A percentile compares a stretch with the other conserved stretches of the same genome.
phyloP scores from a whole-genome alignment of 2,888 invertebrate genomes.

The Tetranychus truncatus region DNA sequence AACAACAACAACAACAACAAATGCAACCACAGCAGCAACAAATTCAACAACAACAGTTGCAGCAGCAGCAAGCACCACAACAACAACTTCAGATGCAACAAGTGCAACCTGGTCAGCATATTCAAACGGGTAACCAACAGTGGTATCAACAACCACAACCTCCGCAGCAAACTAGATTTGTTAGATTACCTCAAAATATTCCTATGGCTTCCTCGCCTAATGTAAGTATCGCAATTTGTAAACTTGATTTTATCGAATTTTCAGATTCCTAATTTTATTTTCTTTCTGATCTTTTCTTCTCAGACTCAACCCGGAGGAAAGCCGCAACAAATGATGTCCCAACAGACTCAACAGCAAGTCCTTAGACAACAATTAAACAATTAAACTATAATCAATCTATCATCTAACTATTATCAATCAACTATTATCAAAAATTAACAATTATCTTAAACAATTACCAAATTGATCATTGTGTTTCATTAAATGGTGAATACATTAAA shows the following conservation, averaged over 20 bases:
- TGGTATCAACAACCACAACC: neutral
- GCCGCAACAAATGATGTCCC: neutral
- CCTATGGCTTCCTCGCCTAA: no score
- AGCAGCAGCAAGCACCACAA: conserved; percentile 30
- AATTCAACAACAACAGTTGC: conserved; percentile 30
- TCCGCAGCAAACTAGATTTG: neutral
- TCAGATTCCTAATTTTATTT: neutral
- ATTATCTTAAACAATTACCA: no score
- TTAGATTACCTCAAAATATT: neutral
- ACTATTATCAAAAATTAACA: no score
- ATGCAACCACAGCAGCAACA: conserved; percentile 19
- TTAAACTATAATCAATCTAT: no score
- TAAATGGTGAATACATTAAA: no score
- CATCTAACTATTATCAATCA: no score
- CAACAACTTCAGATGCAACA: conserved; percentile 13
- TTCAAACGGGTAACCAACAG: neutral
- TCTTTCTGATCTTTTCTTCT: neutral
- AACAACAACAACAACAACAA: conserved; percentile 18
- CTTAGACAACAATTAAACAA: neutral
- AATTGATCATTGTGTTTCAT: no score
- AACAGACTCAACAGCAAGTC: neutral
- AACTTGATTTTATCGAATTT: neutral
- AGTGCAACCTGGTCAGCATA: neutral
- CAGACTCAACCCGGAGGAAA: neutral
- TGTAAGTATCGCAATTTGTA: no score